Base-by-base conservation (phyloP, 2,888 invertebrate species). In the Callyntrura sp. region DNA sequence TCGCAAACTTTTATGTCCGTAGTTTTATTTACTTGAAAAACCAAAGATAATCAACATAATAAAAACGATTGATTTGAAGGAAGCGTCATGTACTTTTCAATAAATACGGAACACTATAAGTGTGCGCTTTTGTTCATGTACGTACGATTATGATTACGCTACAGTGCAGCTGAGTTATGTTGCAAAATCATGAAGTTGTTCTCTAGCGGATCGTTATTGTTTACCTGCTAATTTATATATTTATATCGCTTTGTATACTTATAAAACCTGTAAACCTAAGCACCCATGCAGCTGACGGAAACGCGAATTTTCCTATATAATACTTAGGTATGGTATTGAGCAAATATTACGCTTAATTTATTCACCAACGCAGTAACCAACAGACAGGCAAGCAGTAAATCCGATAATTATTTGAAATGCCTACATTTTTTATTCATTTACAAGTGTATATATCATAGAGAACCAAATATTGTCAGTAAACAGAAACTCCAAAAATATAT, bases 21-120 rank as follows among this genome's bases (percentile, higher is more conserved):
- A 43, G 8, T 17, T 70, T 55, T 45, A 60, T 73, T 57, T 65
- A 78, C 73, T 65, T 78, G 48, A 76, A 85, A 85, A 85, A 78
- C 62, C 78, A 65, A 11, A 25, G 25, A 78, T 85, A 60, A 60
- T 60, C 57, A 76, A 8, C 51, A 79, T 45, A 35, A 60, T 57
- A 85, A 45, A 76, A 60, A 83, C 48, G 65, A 76, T 60, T 45
- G 85, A 85, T 70, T 85, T 76, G 51, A 78, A 85, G 85, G 78
- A 85, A 85, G 28, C 25, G 57, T 68, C 62, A 35, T 79, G 60
- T 60, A n/a, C 43, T 57, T 60, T 60, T 35, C 17, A 1, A 2
- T 35, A 60, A 45, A 70, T 45, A 20, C 11, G 48, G 23, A 55
- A 83, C 17, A 35, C 51, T 62, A 28, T 43, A 17, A 48, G 23